Base-by-base conservation (phyloP, 2,797 vertebrate species). In the Halcyon chelicuti region DNA sequence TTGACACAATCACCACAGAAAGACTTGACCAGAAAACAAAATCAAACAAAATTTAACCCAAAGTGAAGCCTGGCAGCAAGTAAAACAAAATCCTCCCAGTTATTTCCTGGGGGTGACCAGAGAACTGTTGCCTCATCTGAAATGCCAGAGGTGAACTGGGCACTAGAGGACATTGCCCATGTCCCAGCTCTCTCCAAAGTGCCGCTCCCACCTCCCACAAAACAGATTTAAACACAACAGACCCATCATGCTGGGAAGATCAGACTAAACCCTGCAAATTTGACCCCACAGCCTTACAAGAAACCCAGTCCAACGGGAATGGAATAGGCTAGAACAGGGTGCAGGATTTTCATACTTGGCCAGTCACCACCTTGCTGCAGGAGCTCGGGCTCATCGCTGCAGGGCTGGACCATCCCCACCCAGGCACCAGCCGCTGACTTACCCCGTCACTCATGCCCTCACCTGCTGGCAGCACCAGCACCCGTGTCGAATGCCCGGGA, bases 151-250 rank as follows among this genome's bases (percentile, higher is more conserved):
- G 10, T 23, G 51, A 72, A 29, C 60, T 3, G 54, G 33, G 55
- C n/a, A 47, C 29, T 23, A n/a, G 35, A 70, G 13, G 28, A 18
- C 40, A 4, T 5, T 0, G 3, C 12, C 71, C 8, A 0, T 1
- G 5, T 10, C 39, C 75, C 31, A n/a, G 29, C 62, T 29, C 42
- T 57, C n/a, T 23, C 88, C 61, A 9, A 11, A 28, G 51, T 40
- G 7, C 62, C 6, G 47, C 4, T 40, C 29, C 26, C 51, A 11
- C 18, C 58, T 67, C 37, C 57, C 74, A 39, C 49, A 33, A 42
- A 42, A 25, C 1, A 0, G 2, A 14, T 9, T n/a, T 31, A 29
- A 28, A 37, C 14, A 7, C 0, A 1, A 61, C 58, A 55, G 47
- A 37, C 22, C 57, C 7, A 5, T 9, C 0, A 0, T 3, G 4